phyloP scores from a whole-genome alignment of 2,888 invertebrate genomes.

The Agrochola lychnidis region DNA sequence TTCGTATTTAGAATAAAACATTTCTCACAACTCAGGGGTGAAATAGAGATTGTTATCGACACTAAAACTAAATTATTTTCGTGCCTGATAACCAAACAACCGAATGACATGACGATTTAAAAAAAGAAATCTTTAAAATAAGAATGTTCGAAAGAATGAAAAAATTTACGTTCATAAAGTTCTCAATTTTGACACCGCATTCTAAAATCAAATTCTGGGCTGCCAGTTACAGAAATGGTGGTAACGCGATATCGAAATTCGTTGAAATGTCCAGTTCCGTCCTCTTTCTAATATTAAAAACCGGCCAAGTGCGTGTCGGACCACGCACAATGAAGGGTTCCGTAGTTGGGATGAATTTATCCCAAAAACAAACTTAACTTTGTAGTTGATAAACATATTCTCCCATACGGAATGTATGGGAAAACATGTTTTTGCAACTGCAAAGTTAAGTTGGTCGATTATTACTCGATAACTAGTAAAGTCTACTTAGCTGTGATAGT shows the following conservation, averaged over 20 bases:
- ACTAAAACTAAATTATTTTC: neutral
- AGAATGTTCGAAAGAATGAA: neutral
- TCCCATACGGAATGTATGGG: too few species aligned
- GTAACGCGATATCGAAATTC: conserved; percentile 52
- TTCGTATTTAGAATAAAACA: conserved; percentile 11
- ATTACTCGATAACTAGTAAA: too few species aligned
- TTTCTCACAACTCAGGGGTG: neutral
- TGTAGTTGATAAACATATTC: too few species aligned
- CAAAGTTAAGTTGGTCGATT: too few species aligned
- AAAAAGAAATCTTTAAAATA: neutral
- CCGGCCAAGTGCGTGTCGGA: too few species aligned
- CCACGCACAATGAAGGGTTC: too few species aligned
- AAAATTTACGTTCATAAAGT: neutral
- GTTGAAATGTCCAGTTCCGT: conserved; percentile 55
- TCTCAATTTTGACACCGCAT: conserved; percentile 10
- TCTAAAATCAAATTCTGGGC: conserved; percentile 47
- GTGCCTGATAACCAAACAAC: neutral
- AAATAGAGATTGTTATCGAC: conserved; percentile 23
- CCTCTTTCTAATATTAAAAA: conserved; percentile 47
- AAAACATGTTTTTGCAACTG: too few species aligned
- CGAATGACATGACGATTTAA: neutral
- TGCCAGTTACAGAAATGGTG: conserved; percentile 50
- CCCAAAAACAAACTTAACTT: too few species aligned
- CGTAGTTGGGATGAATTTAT: too few species aligned
- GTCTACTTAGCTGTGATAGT: too few species aligned